A percentile compares a stretch with the other conserved stretches of the same genome.
Evolutionary conservation across 2,888 invertebrate genomes (phyloP).

Genomic region (Pseudococcus longispinus): DNA sequence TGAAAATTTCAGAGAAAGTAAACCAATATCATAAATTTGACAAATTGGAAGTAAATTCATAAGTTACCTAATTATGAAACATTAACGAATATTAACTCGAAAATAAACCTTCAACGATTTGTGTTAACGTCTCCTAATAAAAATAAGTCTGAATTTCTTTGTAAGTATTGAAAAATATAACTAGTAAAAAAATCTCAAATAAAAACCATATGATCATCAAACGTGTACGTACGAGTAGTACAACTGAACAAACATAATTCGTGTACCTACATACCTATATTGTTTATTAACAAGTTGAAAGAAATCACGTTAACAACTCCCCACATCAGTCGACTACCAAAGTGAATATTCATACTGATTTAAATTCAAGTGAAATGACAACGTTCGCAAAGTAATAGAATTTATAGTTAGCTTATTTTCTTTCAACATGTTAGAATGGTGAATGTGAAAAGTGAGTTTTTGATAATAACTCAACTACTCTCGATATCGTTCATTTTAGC

Average conservation of each 20-base stretch:
- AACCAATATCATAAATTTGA: background rate
- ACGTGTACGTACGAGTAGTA: background rate
- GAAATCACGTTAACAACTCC: background rate
- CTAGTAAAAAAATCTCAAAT: background rate
- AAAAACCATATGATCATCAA: background rate
- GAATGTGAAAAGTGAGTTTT: background rate
- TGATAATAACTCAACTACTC: background rate
- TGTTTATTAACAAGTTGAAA: background rate
- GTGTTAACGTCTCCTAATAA: background rate
- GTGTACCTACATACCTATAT: background rate
- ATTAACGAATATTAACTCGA: too few relatives aligned
- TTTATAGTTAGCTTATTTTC: background rate
- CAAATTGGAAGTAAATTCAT: background rate
- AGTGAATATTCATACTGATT: conserved; percentile 18
- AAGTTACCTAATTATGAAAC: too few relatives aligned
- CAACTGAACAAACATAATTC: conserved; percentile 29
- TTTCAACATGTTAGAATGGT: conserved; percentile 25
- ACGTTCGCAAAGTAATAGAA: background rate
- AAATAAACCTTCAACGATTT: too few relatives aligned
- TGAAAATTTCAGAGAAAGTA: background rate
- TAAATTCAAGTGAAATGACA: background rate
- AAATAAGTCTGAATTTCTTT: background rate
- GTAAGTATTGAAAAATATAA: background rate
- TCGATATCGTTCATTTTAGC: background rate
- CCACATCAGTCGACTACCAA: background rate